Percentiles rank a stretch among this genome's conserved stretches.
These are phyloP conservation scores for Drosophila nr. perissopoda DNA, from an alignment of 2,888 invertebrate genomes.

Conservation along the genomic window DNA sequence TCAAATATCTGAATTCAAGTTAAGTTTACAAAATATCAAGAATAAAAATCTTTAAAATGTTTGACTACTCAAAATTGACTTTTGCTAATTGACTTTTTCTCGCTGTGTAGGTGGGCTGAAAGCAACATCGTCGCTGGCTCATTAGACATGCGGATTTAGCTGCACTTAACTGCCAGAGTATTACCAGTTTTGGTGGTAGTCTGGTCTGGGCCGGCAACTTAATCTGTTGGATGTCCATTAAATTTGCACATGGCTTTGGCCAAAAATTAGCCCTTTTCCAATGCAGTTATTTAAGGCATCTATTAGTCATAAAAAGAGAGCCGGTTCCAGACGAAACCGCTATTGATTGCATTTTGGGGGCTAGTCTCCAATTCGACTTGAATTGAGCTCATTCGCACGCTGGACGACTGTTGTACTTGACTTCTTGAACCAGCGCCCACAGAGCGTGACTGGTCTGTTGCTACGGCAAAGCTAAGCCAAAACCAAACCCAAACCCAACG, in stretches of 20 bases:
- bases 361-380: conserved; percentile 23
- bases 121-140: conserved; percentile 40
- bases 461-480: conserved; percentile 1
- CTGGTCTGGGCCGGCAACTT: conserved; percentile 48
- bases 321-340: conserved; percentile 1
- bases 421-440: conserved; percentile 81
- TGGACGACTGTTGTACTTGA: conserved; percentile 72
- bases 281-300: conserved; percentile 71
- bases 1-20: not conserved
- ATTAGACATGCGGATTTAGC: conserved; percentile 60
- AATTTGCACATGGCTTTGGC: conserved; percentile 71
- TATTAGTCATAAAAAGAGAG: conserved; percentile 74
- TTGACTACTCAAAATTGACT: not conserved
- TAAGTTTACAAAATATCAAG: not conserved
- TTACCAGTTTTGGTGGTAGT: conserved; percentile 1
- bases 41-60: not conserved
- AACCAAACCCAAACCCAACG: conserved; percentile 48
- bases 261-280: conserved; percentile 63
- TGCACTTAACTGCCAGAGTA: not conserved
- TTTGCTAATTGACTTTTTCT: not conserved
- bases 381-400: conserved; percentile 71
- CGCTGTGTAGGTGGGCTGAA: not conserved
- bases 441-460: conserved; percentile 74
- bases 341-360: conserved; percentile 42
- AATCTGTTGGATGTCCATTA: conserved; percentile 61